Evolutionary conservation across 2,797 vertebrate genomes (phyloP).

Genomic region (Uromys caudimaculatus): DNA sequence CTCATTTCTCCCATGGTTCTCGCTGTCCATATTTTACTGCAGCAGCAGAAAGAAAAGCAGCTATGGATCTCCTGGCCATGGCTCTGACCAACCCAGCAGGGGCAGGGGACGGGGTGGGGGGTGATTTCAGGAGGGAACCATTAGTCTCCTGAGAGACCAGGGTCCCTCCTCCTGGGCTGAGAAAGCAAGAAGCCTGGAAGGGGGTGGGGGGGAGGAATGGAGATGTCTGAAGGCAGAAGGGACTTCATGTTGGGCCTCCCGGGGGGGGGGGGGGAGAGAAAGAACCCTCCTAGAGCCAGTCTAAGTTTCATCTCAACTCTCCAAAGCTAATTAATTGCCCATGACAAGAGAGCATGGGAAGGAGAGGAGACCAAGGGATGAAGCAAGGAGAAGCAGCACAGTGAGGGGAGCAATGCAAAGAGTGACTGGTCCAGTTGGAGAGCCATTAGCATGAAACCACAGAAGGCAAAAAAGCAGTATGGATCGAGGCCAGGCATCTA

Average conservation of each 20-base stretch:
- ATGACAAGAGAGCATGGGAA: neutral
- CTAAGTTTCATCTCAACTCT: neutral
- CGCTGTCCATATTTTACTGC: constrained; percentile 80
- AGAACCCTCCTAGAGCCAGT: neutral
- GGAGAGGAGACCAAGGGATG: neutral
- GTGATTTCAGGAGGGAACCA: neutral
- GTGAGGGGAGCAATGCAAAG: neutral
- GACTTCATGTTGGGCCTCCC: neutral
- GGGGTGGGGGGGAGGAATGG: neutral
- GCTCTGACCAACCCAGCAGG: neutral
- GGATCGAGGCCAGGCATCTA: neutral
- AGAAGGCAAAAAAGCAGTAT: neutral
- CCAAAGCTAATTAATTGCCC: neutral
- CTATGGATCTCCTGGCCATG: constrained; percentile 43
- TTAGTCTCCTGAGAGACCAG: neutral
- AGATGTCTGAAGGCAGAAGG: neutral
- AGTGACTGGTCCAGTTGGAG: neutral
- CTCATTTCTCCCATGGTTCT: constrained; percentile 83
- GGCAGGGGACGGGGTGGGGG: no score
- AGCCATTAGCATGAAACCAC: neutral
- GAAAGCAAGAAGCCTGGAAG: neutral
- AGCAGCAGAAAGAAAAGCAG: constrained; percentile 69
- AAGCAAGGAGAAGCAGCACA: no score
- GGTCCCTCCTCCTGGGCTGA: neutral
- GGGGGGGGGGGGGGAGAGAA: neutral